phyloP scores from a whole-genome alignment of 2,113 vertebrate species.

The Paraplagusia blochii region DNA sequence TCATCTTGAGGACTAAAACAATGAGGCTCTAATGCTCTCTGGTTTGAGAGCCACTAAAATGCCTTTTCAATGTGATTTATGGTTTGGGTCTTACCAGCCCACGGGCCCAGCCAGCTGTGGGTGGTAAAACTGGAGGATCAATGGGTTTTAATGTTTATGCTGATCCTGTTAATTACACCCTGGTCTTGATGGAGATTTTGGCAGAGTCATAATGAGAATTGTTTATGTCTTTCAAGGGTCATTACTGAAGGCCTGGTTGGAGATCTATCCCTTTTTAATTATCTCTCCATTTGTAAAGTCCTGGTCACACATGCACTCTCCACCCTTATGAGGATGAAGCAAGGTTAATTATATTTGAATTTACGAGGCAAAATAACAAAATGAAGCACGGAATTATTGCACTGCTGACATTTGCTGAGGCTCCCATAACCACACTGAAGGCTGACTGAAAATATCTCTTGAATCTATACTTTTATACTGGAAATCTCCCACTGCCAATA shows the following conservation, averaged over 20 bases:
- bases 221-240: conserved; percentile 54
- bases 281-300: conserved; percentile 45
- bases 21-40: neutral
- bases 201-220: conserved; percentile 44
- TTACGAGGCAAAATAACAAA: conserved; percentile 14
- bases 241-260: conserved; percentile 30
- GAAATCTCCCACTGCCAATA: neutral
- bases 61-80: conserved; percentile 27
- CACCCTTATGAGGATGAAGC: conserved; percentile 34
- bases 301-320: conserved; percentile 34
- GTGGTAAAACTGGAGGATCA: conserved; percentile 32
- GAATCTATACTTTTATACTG: neutral
- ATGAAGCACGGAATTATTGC: neutral
- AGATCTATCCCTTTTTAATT: conserved; percentile 54
- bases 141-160: conserved; percentile 37
- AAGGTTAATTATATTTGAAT: conserved; percentile 44
- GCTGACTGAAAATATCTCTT: neutral
- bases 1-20: no score
- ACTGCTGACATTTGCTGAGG: neutral
- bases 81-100: conserved; percentile 10
- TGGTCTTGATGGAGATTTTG: conserved; percentile 29
- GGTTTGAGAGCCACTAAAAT: neutral
- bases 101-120: conserved; percentile 22
- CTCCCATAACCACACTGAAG: neutral
- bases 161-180: conserved; percentile 38